phyloP scores from a whole-genome alignment of 2,797 vertebrate genomes.

The Sebastes nivosus region DNA sequence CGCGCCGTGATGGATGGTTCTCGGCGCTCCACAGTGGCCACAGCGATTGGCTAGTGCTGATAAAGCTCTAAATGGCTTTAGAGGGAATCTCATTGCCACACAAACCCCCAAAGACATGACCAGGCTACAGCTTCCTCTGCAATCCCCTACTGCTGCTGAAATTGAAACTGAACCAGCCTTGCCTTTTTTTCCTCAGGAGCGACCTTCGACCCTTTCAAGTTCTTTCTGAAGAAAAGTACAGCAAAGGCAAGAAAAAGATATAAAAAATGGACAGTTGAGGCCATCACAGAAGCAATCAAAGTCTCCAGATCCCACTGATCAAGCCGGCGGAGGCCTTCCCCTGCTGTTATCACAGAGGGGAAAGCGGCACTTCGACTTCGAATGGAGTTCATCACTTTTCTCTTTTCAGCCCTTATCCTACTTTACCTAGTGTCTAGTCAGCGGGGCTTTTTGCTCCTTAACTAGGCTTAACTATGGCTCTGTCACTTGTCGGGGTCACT shows the following conservation, averaged over 20 bases:
- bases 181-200: slow-evolving; percentile 4
- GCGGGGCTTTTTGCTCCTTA: slow-evolving; percentile 42
- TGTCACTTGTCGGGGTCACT: slow-evolving; percentile 24
- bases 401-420: slow-evolving; percentile 25
- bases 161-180: slow-evolving; percentile 36
- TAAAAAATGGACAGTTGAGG: slow-evolving; percentile 1
- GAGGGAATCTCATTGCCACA: slow-evolving; percentile 52
- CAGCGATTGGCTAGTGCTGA: slow-evolving; percentile 63
- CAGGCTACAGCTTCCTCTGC: slow-evolving; percentile 6
- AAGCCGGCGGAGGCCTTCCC: not conserved
- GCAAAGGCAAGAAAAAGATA: slow-evolving; percentile 28
- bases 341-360: slow-evolving; percentile 32
- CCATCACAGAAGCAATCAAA: slow-evolving; percentile 48
- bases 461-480: slow-evolving; percentile 11
- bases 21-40: slow-evolving; percentile 38
- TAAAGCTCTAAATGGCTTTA: slow-evolving; percentile 68
- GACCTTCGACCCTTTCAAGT: slow-evolving; percentile 26
- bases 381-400: slow-evolving; percentile 52
- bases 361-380: slow-evolving; percentile 51
- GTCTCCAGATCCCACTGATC: slow-evolving; percentile 55
- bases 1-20: slow-evolving; percentile 68
- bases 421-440: slow-evolving; percentile 22
- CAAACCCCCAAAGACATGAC: slow-evolving; percentile 50
- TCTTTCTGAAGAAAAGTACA: slow-evolving; percentile 18
- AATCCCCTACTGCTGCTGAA: slow-evolving; percentile 11